These are phyloP conservation scores for Drosophila triauraria DNA, from an alignment of 1,140 invertebrate species.

Conservation along the genomic window DNA sequence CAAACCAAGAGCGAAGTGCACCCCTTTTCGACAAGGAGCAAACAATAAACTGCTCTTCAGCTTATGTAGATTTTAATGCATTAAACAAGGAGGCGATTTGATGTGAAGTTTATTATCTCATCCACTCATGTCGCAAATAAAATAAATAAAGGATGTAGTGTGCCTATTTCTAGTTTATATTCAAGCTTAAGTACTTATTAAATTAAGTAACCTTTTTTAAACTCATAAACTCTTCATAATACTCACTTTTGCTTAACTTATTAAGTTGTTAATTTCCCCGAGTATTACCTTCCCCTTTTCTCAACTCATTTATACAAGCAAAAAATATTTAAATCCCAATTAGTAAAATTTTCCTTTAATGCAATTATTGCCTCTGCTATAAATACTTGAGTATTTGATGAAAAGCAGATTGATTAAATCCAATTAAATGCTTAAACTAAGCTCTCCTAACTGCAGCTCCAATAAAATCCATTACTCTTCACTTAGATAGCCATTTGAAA, in stretches of 20 bases:
- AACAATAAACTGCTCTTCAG: constrained; percentile 3
- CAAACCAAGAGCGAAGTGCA: constrained; percentile 7
- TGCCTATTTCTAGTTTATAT: too few species aligned
- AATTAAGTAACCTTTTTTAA: too few species aligned
- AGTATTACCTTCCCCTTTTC: too few species aligned
- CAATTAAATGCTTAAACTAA: neutral
- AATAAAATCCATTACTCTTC: neutral
- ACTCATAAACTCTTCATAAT: too few species aligned
- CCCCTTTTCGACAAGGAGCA: neutral
- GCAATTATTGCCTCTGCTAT: neutral
- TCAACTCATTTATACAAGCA: neutral
- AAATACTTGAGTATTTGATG: neutral
- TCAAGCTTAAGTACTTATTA: too few species aligned
- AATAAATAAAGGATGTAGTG: neutral
- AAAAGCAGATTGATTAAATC: neutral
- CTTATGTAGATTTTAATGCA: constrained; percentile 8
- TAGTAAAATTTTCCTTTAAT: neutral
- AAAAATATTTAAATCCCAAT: neutral
- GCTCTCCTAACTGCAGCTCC: neutral
- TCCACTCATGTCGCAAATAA: neutral
- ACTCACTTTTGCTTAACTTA: neutral
- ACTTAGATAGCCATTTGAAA: neutral
- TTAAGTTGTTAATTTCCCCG: neutral
- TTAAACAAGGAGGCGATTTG: neutral
- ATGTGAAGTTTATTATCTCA: neutral